Evolutionary conservation across 1,140 invertebrate species (phyloP).

Genomic region (Atopsyche davidsoni): DNA sequence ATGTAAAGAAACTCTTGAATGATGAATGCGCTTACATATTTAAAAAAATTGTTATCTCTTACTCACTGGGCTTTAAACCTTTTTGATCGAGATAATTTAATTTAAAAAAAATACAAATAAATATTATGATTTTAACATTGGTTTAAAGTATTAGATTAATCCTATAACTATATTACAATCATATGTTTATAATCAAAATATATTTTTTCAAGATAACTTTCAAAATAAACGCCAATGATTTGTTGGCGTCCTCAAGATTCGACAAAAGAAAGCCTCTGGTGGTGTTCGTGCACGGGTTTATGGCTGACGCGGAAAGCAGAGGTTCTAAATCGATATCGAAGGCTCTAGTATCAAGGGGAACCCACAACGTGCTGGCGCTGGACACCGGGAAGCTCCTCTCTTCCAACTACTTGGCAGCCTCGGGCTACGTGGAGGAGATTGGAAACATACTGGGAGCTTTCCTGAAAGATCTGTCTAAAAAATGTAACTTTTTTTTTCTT

Average conservation of each 20-base stretch:
- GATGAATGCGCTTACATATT: no score
- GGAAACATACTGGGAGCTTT: background rate
- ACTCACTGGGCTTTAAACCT: no score
- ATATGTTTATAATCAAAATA: background rate
- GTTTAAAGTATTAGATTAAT: background rate
- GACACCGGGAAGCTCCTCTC: background rate
- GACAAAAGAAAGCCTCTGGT: background rate
- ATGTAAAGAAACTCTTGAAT: no score
- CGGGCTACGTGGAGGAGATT: background rate
- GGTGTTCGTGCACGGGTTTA: background rate
- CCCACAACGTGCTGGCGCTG: background rate
- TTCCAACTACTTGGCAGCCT: background rate
- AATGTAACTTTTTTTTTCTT: conserved; percentile 29
- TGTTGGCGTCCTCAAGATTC: background rate
- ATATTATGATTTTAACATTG: no score
- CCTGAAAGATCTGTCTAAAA: conserved; percentile 31
- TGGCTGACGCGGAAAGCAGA: background rate
- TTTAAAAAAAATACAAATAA: no score
- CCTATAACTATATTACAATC: background rate
- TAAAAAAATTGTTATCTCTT: no score
- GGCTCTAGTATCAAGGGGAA: background rate
- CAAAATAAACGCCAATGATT: no score
- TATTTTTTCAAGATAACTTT: background rate
- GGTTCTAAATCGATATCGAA: background rate
- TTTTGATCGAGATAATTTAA: no score